Evolutionary conservation across 2,888 invertebrate species (phyloP).

Genomic region (Trachelus tabidus): DNA sequence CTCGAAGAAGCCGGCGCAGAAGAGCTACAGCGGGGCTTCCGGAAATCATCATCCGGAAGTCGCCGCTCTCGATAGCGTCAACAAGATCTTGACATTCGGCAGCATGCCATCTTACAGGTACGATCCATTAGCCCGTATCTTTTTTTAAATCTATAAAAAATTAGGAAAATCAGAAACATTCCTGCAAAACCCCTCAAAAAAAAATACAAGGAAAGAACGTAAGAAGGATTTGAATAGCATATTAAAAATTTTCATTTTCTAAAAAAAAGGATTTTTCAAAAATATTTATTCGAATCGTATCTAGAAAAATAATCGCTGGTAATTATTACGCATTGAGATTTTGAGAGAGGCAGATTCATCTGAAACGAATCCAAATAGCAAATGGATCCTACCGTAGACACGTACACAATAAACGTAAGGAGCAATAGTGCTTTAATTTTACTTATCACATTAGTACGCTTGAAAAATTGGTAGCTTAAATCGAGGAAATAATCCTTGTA

Average conservation of each 20-base stretch:
- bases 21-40: conserved; percentile 76
- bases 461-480: neutral
- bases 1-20: conserved; percentile 84
- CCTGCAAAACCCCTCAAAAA: too few relatives aligned
- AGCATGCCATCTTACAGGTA: conserved; percentile 82
- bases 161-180: neutral
- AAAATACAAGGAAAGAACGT: too few relatives aligned
- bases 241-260: too few relatives aligned
- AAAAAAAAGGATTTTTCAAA: neutral
- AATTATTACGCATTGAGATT: neutral
- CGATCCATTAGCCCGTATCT: conserved; percentile 31
- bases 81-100: conserved; percentile 85
- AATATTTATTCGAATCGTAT: neutral
- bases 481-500: neutral
- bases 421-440: neutral
- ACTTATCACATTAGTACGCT: neutral
- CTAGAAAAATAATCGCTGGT: neutral
- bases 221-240: too few relatives aligned
- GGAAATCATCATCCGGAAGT: conserved; percentile 83
- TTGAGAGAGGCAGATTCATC: neutral
- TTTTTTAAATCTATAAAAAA: neutral
- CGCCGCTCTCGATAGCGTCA: conserved; percentile 82
- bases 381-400: neutral
- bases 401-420: neutral
- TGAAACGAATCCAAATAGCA: neutral